Evolutionary conservation across 2,797 vertebrate genomes (phyloP), one percentile per base, ranked within the genome.

Genomic region (Aldrovandia affinis): DNA sequence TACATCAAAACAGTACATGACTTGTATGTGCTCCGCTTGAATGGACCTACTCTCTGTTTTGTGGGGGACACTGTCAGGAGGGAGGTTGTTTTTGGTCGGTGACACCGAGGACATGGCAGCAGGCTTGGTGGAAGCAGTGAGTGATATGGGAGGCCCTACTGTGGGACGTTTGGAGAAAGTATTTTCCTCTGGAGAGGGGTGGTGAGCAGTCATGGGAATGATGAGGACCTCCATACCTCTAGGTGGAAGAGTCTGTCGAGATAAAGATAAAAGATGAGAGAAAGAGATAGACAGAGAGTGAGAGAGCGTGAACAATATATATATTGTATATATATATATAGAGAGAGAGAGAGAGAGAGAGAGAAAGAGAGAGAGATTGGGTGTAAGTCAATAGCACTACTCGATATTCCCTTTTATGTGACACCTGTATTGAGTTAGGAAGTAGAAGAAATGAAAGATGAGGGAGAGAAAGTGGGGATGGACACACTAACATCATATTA

Each of bases 201-300:
- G 50, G 10, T 39, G 63, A 30, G 15, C 20, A 22, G 39, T 54
- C 61, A 73, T 22, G 47, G 15, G 83, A 80, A 63, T 50, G 50
- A 79, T 33, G 78, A 54, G 28, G 47, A 25, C 50, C n/a, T 79
- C 28, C 25, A 2, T 75, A 10, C 36, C 30, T 63, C 47, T 68
- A 57, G 75, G 20, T 52, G 59, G 61, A 50, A 70, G 39, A 42
- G 36, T 75, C 68, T 77, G 82, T 6, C 73, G n/a, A 59, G 68
- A 52, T 4, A 33, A 33, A 54, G 28, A 79, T 12, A 47, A 39
- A 75, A 15, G 14, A 8, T 6, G 3, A 22, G 22, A 14, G 8
- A 28, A 22, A 47, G 42, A 28, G 50, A 54, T 28, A 54, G 20
- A 54, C 15, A 18, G 44, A 54, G 28, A 3, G 15, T 14, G 30